Evolutionary conservation across 2,888 invertebrate species (phyloP).

Genomic region (Netelia fuscicornis): DNA sequence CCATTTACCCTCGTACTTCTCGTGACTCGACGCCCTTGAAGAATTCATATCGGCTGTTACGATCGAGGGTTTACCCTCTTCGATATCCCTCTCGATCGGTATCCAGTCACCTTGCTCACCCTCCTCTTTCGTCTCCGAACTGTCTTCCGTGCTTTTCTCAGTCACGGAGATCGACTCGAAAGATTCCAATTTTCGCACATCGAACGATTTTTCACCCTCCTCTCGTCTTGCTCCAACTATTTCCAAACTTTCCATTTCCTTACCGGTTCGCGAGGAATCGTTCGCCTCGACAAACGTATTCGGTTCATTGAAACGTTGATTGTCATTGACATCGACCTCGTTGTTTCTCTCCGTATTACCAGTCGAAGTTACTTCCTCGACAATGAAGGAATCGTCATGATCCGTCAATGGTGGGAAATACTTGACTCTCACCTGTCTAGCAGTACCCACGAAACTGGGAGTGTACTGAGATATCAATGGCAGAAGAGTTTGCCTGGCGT

Average conservation of each 20-base stretch:
- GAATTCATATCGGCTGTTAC: conserved; percentile 55
- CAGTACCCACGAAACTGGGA: conserved; percentile 87
- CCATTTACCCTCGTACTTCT: conserved; percentile 73
- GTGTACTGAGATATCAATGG: conserved; percentile 93
- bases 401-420: conserved; percentile 88
- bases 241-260: conserved; percentile 32
- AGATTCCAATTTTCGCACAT: conserved; percentile 28
- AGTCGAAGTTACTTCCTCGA: background rate
- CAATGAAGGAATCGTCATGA: conserved; percentile 42
- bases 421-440: conserved; percentile 86
- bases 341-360: conserved; percentile 54
- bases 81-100: conserved; percentile 68
- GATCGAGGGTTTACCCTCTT: background rate
- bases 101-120: conserved; percentile 72
- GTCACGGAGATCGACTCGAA: conserved; percentile 12
- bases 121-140: background rate
- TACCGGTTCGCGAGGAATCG: conserved; percentile 42
- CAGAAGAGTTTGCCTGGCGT: conserved; percentile 91
- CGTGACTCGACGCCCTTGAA: conserved; percentile 50
- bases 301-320: background rate
- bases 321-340: conserved; percentile 45
- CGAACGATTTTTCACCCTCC: background rate
- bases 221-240: background rate
- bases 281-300: background rate
- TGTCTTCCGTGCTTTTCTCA: background rate